Conservation (phyloP, 2,888 invertebrate species). For the Heteropelma amictum region DNA sequence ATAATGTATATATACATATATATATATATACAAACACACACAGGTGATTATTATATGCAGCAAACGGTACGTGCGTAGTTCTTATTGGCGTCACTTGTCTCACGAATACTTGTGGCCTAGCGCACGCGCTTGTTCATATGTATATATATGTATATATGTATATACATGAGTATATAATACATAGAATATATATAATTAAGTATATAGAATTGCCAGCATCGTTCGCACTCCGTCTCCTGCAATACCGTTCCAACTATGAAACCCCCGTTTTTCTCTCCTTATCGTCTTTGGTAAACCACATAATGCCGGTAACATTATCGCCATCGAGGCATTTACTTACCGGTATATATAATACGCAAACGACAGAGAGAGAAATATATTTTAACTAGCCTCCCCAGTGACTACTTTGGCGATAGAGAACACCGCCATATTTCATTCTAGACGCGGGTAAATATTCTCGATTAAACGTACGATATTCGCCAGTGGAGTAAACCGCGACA, state of each 20-base stretch:
- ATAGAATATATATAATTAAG: slow-evolving; percentile 9
- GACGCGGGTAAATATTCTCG: slow-evolving; percentile 21
- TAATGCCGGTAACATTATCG: slow-evolving; percentile 45
- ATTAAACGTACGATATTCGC: no score
- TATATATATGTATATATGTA: slow-evolving; percentile 6
- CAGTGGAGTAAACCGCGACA: no score
- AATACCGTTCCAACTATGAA: slow-evolving; percentile 3
- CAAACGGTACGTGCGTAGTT: slow-evolving; percentile 44
- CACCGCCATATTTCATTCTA: slow-evolving; percentile 45
- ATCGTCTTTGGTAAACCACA: slow-evolving; percentile 43
- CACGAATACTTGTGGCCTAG: slow-evolving; percentile 33
- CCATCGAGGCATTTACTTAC: slow-evolving; percentile 38
- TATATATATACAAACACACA: not conserved
- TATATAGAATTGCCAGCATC: slow-evolving; percentile 35
- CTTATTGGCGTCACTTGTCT: slow-evolving; percentile 46
- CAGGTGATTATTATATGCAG: not conserved
- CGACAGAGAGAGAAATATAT: slow-evolving; percentile 36
- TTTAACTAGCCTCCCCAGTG: slow-evolving; percentile 51
- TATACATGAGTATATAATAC: not conserved
- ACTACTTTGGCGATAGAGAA: slow-evolving; percentile 29
- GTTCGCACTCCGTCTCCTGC: slow-evolving; percentile 29
- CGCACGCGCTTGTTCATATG: slow-evolving; percentile 21
- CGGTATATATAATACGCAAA: not conserved
- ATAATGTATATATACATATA: not conserved
- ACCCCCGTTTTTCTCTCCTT: slow-evolving; percentile 18